Evolutionary conservation across 2,797 vertebrate genomes (phyloP), one percentile per base, ranked within the genome.

Genomic region (Trachurus trachurus): DNA sequence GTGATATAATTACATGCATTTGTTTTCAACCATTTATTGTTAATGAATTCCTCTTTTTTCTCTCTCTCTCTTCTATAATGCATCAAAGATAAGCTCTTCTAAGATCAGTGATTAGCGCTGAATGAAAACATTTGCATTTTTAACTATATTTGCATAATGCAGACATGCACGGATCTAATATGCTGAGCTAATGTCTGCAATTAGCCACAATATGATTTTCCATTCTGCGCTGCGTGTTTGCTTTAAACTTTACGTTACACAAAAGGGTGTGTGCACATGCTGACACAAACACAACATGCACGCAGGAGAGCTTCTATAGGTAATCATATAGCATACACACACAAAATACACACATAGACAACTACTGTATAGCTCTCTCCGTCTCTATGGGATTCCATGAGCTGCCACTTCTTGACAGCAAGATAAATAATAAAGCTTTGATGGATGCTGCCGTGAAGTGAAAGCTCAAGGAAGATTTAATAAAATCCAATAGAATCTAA

Each of bases 401-500:
- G 88, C 88, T 90, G 91, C 83, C 89, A 85, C 72, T 82, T 90
- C 86, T 75, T 93, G 92, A 94, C 94, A 93, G 90, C 76, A 74
- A 90, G 91, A 94, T 94, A 94, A 94, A 94, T 93, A 93, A 91
- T 92, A 92, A 91, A 91, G 79, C 74, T 87, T 78, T 85, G 93
- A 92, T 85, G 82, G 89, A 90, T 80, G 82, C 85, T 57, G 81
- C 90, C 66, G 87, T 82, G 85, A 93, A 93, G 89, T 90, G 92
- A 94, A 88, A 92, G 89, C 92, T 87, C 67, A 76, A 85, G 84
- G 86, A 91, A 94, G 93, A 95, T 95, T 95, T 92, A 94, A 93
- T 95, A 87, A 92, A 94, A 93, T 91, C 89, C 92, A 93, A 89
- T 91, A 91, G 80, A 92, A 93, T 93, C 84, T 94, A 93, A 94